A percentile compares a stretch with the other conserved stretches of the same genome.
phyloP scores from a whole-genome alignment of 1,140 invertebrate genomes.

The Papilio dardanus region DNA sequence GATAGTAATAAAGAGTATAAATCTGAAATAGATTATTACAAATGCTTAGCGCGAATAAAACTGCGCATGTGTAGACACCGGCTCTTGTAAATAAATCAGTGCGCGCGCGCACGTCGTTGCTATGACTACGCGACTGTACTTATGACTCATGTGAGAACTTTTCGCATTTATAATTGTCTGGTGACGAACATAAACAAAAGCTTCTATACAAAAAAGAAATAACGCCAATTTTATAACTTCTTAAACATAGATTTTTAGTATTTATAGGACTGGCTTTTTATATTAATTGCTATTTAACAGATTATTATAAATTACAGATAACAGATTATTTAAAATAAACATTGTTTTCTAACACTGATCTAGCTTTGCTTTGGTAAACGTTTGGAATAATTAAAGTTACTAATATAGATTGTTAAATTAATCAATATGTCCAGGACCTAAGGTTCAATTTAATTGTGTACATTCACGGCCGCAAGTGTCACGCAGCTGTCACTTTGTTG shows the following conservation, averaged over 20 bases:
- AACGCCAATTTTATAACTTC: neutral
- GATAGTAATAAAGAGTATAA: neutral
- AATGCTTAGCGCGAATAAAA: constrained; percentile 11
- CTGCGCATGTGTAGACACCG: constrained; percentile 32
- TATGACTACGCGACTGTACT: constrained; percentile 44
- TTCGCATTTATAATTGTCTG: constrained; percentile 37
- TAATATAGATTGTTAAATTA: constrained; percentile 38
- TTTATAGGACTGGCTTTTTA: too few species aligned
- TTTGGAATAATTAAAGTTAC: constrained; percentile 54
- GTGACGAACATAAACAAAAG: constrained; percentile 18
- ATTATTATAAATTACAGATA: too few species aligned
- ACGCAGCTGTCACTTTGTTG: constrained; percentile 76
- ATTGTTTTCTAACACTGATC: neutral
- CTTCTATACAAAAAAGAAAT: neutral
- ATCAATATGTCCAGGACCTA: constrained; percentile 43
- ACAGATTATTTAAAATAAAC: neutral
- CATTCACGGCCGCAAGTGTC: constrained; percentile 62
- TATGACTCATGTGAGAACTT: constrained; percentile 44
- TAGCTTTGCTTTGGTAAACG: constrained; percentile 52
- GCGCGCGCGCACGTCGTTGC: constrained; percentile 46
- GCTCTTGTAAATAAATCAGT: constrained; percentile 51
- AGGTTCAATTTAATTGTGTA: constrained; percentile 45
- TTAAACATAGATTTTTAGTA: neutral
- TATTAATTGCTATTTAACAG: too few species aligned
- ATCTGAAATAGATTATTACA: constrained; percentile 2